Percentiles rank a stretch among this genome's conserved stretches.
Evolutionary conservation across 2,113 vertebrate species (phyloP).

Genomic region (Corythornis madagascariensis): DNA sequence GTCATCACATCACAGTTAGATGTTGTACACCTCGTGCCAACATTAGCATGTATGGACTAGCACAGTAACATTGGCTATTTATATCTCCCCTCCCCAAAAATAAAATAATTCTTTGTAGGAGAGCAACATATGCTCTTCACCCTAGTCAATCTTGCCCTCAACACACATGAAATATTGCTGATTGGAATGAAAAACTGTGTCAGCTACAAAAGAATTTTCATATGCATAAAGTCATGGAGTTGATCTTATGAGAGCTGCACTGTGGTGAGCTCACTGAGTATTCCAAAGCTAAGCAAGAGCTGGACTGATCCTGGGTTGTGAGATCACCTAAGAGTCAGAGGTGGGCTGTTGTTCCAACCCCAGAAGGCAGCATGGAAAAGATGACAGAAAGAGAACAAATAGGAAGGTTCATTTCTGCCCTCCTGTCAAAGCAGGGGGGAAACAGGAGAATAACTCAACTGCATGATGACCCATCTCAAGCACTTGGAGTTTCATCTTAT

Average conservation of each 20-base stretch:
- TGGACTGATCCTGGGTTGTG: background rate
- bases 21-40: background rate
- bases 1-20: slow-evolving; percentile 10
- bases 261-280: background rate
- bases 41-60: background rate
- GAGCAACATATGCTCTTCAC: background rate
- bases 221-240: background rate
- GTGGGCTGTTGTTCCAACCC: background rate
- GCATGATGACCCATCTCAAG: background rate
- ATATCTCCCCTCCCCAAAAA: background rate
- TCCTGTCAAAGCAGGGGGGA: accelerated
- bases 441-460: background rate
- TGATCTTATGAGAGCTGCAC: background rate
- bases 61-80: slow-evolving; percentile 37
- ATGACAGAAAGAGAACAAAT: background rate
- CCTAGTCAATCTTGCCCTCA: slow-evolving; percentile 35
- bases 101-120: background rate
- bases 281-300: background rate
- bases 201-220: background rate
- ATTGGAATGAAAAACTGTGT: background rate
- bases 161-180: background rate
- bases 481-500: background rate
- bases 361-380: background rate
- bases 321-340: background rate
- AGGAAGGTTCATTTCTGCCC: background rate